Base-by-base conservation (phyloP, 2,888 invertebrate genomes). In the Sericinus montela region DNA sequence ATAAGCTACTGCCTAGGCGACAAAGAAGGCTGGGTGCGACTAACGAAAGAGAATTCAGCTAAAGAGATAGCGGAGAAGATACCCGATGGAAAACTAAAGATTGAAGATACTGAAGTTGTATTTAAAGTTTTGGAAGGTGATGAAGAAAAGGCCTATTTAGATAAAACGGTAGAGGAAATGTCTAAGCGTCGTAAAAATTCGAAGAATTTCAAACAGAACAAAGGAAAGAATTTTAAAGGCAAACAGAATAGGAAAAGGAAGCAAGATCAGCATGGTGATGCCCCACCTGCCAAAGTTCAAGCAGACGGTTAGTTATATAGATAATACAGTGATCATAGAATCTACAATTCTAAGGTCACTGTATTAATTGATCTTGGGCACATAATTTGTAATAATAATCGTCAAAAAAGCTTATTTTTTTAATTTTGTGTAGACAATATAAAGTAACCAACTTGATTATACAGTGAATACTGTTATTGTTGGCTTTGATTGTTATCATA, bases 1-100 rank as follows among this genome's bases (percentile, higher is more conserved):
- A 91, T 97, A 54, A 95, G 95, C 68, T 96, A 92, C 71, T 92
- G 91, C 58, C 91, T 91, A 44, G 96, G 95, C 0, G 93, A 95
- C 56, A 80, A 90, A 3, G 91, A 93, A 60, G 97, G 94, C 0
- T 93, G 93, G 80, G 87, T 95, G 13, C 91, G 96, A 35, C 89
- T 96, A 44, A 76, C 91, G 2, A 92, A 92, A 52, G 94, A 94
- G 65, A 92, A 94, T 68, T 78, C 91, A 6, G 96, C 94, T 0
- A 91, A 91, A 54, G 90, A 91, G 45, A 73, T 94, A 45, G 65
- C 91, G 13, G 91, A 91, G 37, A 93, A 93, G 69, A 75, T 94
- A 40, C 84, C 90, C 0, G 92, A 93, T 46, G 90, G 91, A 1
- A 93, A 92, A 81, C 75, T 94, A 13, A 85, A 81, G 54, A 80